Evolutionary conservation across 53 echinoderm and acorn worm genomes (phyloP).

Genomic region (Luidia sarsii): DNA sequence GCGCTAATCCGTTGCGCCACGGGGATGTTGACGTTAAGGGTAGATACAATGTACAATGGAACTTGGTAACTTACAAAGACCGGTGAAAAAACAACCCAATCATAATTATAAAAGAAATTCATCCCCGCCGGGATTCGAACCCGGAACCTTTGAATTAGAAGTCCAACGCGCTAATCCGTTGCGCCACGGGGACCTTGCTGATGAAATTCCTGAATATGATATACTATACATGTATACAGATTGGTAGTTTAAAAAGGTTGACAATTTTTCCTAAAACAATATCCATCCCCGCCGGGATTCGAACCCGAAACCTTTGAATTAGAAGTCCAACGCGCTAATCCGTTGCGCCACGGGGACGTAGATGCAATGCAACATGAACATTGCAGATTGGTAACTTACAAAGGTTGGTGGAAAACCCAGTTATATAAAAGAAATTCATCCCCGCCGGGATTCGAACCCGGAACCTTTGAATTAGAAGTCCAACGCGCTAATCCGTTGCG

Average conservation of each 20-base stretch:
- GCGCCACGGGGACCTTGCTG: conserved; percentile 80
- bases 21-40: conserved; percentile 47
- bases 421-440: no score
- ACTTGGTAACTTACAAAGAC: no score
- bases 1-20: conserved; percentile 95
- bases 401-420: no score
- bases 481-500: conserved; percentile 95
- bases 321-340: conserved; percentile 97
- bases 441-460: conserved; percentile 89
- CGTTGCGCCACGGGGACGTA: conserved; percentile 87
- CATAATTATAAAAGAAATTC: no score
- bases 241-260: background rate
- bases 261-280: no score
- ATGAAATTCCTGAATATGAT: no score
- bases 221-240: no score
- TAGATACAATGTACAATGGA: no score
- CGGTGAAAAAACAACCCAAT: no score
- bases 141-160: conserved; percentile 97
- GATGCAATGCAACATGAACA: no score
- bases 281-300: conserved; percentile 76
- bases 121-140: conserved; percentile 87
- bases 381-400: no score
- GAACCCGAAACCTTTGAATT: conserved; percentile 98
- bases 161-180: conserved; percentile 96
- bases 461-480: conserved; percentile 97